These are phyloP conservation scores for Sebastes schlegelii DNA, from an alignment of 2,113 vertebrate genomes.

Conservation along the genomic window DNA sequence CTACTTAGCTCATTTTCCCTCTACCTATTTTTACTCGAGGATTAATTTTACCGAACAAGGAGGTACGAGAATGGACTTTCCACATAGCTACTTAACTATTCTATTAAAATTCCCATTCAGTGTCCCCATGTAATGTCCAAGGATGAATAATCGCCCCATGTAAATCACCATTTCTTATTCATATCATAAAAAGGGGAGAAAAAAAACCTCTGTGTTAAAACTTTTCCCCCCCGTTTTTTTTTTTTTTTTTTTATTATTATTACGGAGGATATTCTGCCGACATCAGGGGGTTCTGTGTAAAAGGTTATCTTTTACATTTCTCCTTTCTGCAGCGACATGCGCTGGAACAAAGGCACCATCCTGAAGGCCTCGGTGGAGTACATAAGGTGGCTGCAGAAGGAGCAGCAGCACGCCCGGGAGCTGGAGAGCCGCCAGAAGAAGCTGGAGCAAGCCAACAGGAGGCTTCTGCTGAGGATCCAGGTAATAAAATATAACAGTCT, in stretches of 20 bases:
- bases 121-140: constrained; percentile 95
- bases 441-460: constrained; percentile 95
- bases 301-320: constrained; percentile 90
- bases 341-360: constrained; percentile 99
- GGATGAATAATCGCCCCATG: constrained; percentile 96
- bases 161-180: constrained; percentile 98
- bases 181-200: constrained; percentile 83
- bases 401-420: constrained; percentile 96
- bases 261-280: constrained; percentile 91
- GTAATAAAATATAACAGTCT: constrained; percentile 72
- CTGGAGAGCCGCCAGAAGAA: constrained; percentile 97
- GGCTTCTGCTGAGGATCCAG: constrained; percentile 96
- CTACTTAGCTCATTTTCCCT: constrained; percentile 81
- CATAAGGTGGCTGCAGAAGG: constrained; percentile 99
- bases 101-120: constrained; percentile 99
- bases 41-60: constrained; percentile 99
- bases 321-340: constrained; percentile 92
- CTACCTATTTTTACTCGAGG: constrained; percentile 97
- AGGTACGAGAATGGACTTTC: constrained; percentile 87
- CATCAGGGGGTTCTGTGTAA: constrained; percentile 89
- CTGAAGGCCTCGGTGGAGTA: constrained; percentile 99
- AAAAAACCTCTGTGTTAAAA: constrained; percentile 86
- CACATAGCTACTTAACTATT: constrained; percentile 94
- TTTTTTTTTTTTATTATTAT: constrained; percentile 76
- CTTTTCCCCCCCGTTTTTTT: constrained; percentile 81